Evolutionary conservation across 2,797 vertebrate species (phyloP), one percentile per base, ranked within the genome.

Genomic region (Liasis olivaceus): DNA sequence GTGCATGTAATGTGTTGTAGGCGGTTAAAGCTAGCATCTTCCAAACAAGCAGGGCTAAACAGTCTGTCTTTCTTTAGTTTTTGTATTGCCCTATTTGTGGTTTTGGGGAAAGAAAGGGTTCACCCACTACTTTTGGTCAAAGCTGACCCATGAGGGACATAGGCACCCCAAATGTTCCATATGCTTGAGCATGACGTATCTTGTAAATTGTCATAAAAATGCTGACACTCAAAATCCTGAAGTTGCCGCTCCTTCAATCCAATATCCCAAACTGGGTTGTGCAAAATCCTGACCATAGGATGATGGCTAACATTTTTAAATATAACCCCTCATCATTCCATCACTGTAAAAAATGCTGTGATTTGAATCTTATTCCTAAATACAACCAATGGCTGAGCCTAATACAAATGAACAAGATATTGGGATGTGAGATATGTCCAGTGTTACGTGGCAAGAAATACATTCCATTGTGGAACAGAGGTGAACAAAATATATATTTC

Each of bases 21-120:
- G 95, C 96, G 93, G 95, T 28, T 96, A 94, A 95, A 93, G 94
- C 95, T 90, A 94, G 95, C 95, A 58, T 89, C 91, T 91, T 94
- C 91, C 89, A 95, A 95, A 93, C 95, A 95, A 66, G 62, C 92
- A 95, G 94, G 87, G 94, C 87, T 95, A 96, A 95, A 94, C 85
- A 93, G 93, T 89, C 90, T 95, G 93, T 9, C 28, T 95, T 97
- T 87, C n/a, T 95, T 95, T 95, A 94, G 90, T 63, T 94, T 90
- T 87, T 92, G 91, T 94, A 90, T 86, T 90, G 54, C 93, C 95
- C 94, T 94, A 85, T 93, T 94, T 96, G 93, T 95, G 93, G 91
- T 60, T 95, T 95, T 95, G 93, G 92, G 92, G 94, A 94, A 94
- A 95, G 54, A 93, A 94, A 89, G 89, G 81, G 86, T 95, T 95